These are phyloP conservation scores for Phyllotis vaccarum DNA, from an alignment of 2,797 vertebrate species.

Conservation along the genomic window DNA sequence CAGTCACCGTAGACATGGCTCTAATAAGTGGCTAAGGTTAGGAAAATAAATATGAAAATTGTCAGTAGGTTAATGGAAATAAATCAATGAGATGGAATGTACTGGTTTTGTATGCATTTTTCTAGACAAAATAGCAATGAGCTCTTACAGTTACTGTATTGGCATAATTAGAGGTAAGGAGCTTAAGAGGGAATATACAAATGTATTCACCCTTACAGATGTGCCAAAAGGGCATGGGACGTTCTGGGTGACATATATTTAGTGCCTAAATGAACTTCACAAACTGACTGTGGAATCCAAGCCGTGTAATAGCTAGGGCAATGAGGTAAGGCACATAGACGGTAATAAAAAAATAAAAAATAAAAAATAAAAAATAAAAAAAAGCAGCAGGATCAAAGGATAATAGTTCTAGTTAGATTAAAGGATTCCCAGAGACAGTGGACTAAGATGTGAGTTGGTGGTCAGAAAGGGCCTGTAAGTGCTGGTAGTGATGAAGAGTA, in stretches of 20 bases:
- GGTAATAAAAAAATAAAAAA: not conserved
- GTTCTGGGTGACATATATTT: not conserved
- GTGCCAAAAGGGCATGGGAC: not conserved
- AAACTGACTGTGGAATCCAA: not conserved
- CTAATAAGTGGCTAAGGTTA: not conserved
- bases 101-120: not conserved
- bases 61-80: not conserved
- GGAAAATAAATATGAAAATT: not conserved
- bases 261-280: not conserved
- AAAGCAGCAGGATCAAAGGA: not conserved
- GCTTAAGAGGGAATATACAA: not conserved
- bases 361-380: too few species aligned
- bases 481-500: not conserved
- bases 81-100: not conserved
- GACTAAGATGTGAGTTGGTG: not conserved
- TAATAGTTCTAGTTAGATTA: not conserved
- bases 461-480: accelerated
- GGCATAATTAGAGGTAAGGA: not conserved
- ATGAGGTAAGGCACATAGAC: too few species aligned
- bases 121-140: not conserved
- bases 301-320: not conserved
- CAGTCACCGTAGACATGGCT: not conserved
- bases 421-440: not conserved
- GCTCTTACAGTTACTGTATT: not conserved
- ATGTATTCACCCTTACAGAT: not conserved